phyloP scores from a whole-genome alignment of 2,797 vertebrate genomes.

The Phaenicophaeus curvirostris region DNA sequence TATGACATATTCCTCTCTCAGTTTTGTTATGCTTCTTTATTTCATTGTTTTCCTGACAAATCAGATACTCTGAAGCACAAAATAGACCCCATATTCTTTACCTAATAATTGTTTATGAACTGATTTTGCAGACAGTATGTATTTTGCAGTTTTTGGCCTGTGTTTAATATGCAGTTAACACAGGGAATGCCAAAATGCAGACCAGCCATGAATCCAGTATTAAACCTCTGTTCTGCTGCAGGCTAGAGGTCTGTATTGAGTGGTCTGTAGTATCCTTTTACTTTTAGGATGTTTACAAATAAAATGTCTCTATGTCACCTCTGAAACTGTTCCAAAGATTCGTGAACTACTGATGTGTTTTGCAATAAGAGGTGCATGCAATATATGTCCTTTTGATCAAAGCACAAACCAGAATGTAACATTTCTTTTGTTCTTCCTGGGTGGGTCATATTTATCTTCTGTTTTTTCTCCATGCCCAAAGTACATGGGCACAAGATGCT shows the following conservation, averaged over 20 bases:
- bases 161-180: not conserved
- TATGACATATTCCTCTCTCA: not conserved
- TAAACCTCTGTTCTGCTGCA: not conserved
- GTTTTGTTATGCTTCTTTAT: not conserved
- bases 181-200: not conserved
- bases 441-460: not conserved
- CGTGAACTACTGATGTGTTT: not conserved
- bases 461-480: not conserved
- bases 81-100: not conserved
- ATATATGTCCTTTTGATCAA: not conserved
- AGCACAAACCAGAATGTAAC: not conserved
- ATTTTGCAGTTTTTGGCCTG: not conserved
- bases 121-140: not conserved
- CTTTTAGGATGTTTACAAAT: not conserved
- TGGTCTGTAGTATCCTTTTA: not conserved
- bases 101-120: not conserved
- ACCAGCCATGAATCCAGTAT: not conserved
- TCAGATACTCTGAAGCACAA: not conserved
- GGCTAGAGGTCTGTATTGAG: not conserved
- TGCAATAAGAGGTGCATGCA: not conserved
- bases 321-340: not conserved
- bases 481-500: not conserved
- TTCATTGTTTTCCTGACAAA: not conserved
- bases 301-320: not conserved
- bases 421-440: not conserved